Conservation (phyloP, 2,888 invertebrate genomes). For the Carabus problematicus region DNA sequence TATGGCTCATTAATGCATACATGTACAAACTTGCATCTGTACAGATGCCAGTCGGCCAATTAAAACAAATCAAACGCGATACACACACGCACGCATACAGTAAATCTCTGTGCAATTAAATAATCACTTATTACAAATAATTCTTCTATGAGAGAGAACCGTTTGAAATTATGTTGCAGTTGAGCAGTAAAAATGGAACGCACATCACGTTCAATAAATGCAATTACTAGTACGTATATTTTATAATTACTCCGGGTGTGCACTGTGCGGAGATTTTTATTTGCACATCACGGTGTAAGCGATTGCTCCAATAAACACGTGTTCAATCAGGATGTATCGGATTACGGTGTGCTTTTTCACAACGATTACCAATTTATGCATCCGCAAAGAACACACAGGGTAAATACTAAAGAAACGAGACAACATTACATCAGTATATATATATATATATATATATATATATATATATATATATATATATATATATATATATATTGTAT, state of each 20-base stretch:
- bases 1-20: slow-evolving; percentile 1
- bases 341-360: no score
- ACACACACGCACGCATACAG: neutral
- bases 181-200: neutral
- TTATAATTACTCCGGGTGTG: neutral
- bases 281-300: no score
- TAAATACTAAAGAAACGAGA: no score
- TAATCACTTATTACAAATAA: slow-evolving; percentile 13
- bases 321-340: neutral
- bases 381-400: no score
- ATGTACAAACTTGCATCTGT: slow-evolving; percentile 3
- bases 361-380: no score
- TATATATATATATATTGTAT: no score
- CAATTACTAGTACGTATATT: neutral
- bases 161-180: neutral
- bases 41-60: slow-evolving; percentile 1
- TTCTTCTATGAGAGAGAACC: neutral
- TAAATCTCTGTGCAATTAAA: slow-evolving; percentile 11
- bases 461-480: no score
- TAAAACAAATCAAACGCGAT: slow-evolving; percentile 7
- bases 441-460: no score
- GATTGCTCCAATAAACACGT: neutral
- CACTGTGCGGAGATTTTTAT: neutral
- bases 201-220: slow-evolving; percentile 2
- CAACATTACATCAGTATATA: no score